phyloP scores from a whole-genome alignment of 1,140 invertebrate genomes.

The Phortica variegata region DNA sequence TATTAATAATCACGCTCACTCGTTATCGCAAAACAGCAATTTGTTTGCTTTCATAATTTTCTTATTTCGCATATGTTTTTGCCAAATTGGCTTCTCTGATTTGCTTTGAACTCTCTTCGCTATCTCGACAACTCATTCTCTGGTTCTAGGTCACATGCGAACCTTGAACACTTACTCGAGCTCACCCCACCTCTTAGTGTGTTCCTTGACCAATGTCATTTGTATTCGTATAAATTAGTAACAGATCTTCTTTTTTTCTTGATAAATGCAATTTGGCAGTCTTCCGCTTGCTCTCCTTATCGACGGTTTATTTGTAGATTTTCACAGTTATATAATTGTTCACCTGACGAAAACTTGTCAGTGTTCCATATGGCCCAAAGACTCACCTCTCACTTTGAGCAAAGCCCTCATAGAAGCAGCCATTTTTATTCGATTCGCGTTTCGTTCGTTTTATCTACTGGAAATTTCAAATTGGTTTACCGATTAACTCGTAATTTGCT shows the following conservation, averaged over 20 bases:
- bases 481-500: slow-evolving; percentile 41
- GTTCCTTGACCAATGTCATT: neutral
- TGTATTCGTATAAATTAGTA: neutral
- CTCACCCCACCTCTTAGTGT: neutral
- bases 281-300: slow-evolving; percentile 8
- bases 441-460: slow-evolving; percentile 36
- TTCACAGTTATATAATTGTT: slow-evolving; percentile 46
- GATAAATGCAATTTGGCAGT: neutral
- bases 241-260: slow-evolving; percentile 19
- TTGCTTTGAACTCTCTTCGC: neutral
- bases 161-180: slow-evolving; percentile 44
- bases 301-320: slow-evolving; percentile 10
- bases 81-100: slow-evolving; percentile 10
- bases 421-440: slow-evolving; percentile 34
- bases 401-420: slow-evolving; percentile 50
- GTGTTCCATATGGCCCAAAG: too few relatives aligned
- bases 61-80: slow-evolving; percentile 13
- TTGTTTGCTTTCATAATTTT: too few relatives aligned
- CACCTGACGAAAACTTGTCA: slow-evolving; percentile 7
- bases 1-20: neutral
- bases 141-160: slow-evolving; percentile 38
- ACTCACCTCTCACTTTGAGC: slow-evolving; percentile 50
- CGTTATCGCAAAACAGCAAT: too few relatives aligned
- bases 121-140: neutral
- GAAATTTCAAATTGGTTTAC: slow-evolving; percentile 25